Conservation (phyloP, 2,888 invertebrate genomes). For the Chromoteleia sp. region DNA sequence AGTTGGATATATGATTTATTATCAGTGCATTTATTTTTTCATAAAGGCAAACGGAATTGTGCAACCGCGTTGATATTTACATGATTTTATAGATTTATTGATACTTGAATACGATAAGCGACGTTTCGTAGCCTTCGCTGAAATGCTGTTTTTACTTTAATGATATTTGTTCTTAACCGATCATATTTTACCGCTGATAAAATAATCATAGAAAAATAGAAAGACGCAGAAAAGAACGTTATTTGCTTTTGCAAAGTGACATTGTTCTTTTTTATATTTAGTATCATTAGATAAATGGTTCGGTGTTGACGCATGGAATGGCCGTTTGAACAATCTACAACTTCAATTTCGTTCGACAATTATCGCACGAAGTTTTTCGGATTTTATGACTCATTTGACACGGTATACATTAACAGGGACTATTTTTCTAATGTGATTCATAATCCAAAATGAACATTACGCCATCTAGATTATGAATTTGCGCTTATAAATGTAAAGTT, state of each 20-base stretch:
- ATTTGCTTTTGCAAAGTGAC: slow-evolving; percentile 59
- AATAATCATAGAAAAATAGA: slow-evolving; percentile 48
- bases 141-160: slow-evolving; percentile 53
- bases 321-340: slow-evolving; percentile 5
- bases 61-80: slow-evolving; percentile 39
- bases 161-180: slow-evolving; percentile 57
- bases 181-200: slow-evolving; percentile 55
- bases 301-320: slow-evolving; percentile 27
- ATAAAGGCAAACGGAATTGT: slow-evolving; percentile 21
- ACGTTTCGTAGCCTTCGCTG: slow-evolving; percentile 42
- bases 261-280: slow-evolving; percentile 55
- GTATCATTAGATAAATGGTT: slow-evolving; percentile 61
- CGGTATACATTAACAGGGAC: too few species aligned
- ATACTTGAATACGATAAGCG: slow-evolving; percentile 48
- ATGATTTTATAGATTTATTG: slow-evolving; percentile 59
- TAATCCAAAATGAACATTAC: too few species aligned
- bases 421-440: too few species aligned
- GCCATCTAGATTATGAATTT: too few species aligned
- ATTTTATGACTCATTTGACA: too few species aligned
- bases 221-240: slow-evolving; percentile 30
- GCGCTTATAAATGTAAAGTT: too few species aligned
- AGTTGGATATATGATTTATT: not conserved
- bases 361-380: too few species aligned
- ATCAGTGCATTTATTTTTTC: slow-evolving; percentile 1
- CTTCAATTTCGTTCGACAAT: not conserved